A percentile compares a stretch with the other conserved stretches of the same genome.
Evolutionary conservation across 2,797 vertebrate genomes (phyloP).

Genomic region (Coregonus ussuriensis): DNA sequence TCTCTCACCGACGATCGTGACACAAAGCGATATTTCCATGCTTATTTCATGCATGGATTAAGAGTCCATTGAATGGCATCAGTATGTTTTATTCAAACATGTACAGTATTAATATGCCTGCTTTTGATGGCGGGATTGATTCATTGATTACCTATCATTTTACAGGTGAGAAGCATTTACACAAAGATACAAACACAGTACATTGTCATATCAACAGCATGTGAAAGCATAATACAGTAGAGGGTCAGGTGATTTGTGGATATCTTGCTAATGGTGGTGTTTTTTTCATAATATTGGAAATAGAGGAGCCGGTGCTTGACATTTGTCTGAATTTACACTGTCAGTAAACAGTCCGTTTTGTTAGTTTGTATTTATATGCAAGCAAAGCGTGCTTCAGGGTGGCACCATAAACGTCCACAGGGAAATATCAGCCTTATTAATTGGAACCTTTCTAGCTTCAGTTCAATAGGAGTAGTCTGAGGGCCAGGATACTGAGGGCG

Average conservation of each 20-base stretch:
- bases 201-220: conserved; percentile 7
- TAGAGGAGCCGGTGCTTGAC: conserved; percentile 17
- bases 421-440: conserved; percentile 75
- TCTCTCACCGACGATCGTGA: too few relatives aligned
- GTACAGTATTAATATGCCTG: conserved; percentile 68
- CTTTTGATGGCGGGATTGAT: conserved; percentile 68
- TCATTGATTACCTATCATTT: conserved; percentile 67
- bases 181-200: conserved; percentile 35
- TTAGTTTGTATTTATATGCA: conserved; percentile 54
- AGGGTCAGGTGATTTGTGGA: conserved; percentile 1
- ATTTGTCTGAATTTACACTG: background rate
- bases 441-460: conserved; percentile 71
- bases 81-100: conserved; percentile 62
- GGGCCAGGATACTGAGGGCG: conserved; percentile 63
- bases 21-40: conserved; percentile 66
- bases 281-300: conserved; percentile 27
- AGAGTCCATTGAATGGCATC: conserved; percentile 76
- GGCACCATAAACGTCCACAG: conserved; percentile 56
- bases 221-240: background rate
- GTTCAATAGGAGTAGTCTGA: conserved; percentile 73
- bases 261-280: background rate
- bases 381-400: conserved; percentile 58
- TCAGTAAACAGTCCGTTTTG: background rate
- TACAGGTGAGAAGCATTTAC: conserved; percentile 59
- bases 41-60: conserved; percentile 76